Percentiles rank a stretch among this genome's conserved stretches.
Evolutionary conservation across 2,888 invertebrate genomes (phyloP).

Genomic region (Limnephilus rhombicus): DNA sequence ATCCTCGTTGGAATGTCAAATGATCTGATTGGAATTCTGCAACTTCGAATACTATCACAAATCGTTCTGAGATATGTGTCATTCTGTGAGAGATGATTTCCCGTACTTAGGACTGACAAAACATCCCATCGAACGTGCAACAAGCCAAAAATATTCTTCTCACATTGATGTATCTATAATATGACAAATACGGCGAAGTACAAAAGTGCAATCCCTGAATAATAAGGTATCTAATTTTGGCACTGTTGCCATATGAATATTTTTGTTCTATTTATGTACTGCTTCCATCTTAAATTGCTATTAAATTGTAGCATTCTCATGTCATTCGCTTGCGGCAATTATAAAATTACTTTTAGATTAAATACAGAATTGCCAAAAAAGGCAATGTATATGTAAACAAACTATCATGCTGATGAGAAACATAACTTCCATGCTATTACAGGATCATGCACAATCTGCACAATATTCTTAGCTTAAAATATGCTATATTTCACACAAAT

Average conservation of each 20-base stretch:
- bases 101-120: constrained; percentile 38
- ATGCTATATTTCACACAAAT: background rate
- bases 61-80: constrained; percentile 61
- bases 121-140: constrained; percentile 20
- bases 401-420: background rate
- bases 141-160: background rate
- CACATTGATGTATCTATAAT: background rate
- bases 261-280: constrained; percentile 65
- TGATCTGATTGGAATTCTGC: constrained; percentile 56
- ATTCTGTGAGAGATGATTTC: constrained; percentile 59
- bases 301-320: constrained; percentile 61
- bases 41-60: constrained; percentile 61
- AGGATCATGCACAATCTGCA: background rate
- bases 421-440: background rate
- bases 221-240: constrained; percentile 64
- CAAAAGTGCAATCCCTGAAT: constrained; percentile 59
- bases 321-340: constrained; percentile 52
- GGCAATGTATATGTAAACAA: constrained; percentile 35
- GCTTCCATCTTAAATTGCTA: constrained; percentile 64
- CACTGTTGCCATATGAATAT: constrained; percentile 65
- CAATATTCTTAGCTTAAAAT: background rate
- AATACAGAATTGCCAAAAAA: background rate
- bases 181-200: constrained; percentile 23
- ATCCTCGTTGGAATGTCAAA: constrained; percentile 52
- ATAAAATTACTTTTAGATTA: constrained; percentile 21